Base-by-base conservation (phyloP, 2,888 invertebrate genomes). In the Hirtodrosophila histrioides region DNA sequence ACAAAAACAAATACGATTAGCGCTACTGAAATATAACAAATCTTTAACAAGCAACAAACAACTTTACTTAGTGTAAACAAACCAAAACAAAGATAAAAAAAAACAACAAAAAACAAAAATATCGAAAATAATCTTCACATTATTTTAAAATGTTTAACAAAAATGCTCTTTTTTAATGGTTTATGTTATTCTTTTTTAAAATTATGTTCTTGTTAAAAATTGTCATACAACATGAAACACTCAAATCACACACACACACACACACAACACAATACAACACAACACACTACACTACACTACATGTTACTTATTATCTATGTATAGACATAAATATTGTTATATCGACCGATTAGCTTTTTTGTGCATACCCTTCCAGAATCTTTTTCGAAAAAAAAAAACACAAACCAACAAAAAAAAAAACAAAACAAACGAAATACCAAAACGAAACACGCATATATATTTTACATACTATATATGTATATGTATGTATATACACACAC, bases 301-400 rank as follows among this genome's bases (percentile, higher is more conserved):
- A 81, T 81, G 86, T 87, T 87, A 87, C 69, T 85, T 80, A 81
- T 85, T 85, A 81, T 81, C 87, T 87, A 86, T 69, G 51, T 56
- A 86, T 86, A 80, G 74, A 45, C 65, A 58, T 84, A 76, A 65
- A 67, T 86, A 83, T 73, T 87, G 80, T 87, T 81, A 87, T 74
- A 78, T 74, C 75, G 64, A 84, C 62, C 75, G 63, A 81, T 75
- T 85, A 81, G 74, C 78, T 74, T 76, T 83, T 78, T 82, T 82
- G 82, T 81, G 85, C 82, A 81, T 65, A 85, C 78, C 86, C 87
- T 84, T 81, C 72, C 78, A 82, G 48, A 75, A 68, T 77, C 68
- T 80, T 76, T 75, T 78, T 75, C 36, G 48, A 45, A 29, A 37
- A 43, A 43, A 33, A 46, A 7, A n/a, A 33, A 44, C 1, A 27